Percentiles rank a stretch among this genome's conserved stretches.
phyloP scores from a whole-genome alignment of 2,113 vertebrate species.

The Cochlearius cochlearius region DNA sequence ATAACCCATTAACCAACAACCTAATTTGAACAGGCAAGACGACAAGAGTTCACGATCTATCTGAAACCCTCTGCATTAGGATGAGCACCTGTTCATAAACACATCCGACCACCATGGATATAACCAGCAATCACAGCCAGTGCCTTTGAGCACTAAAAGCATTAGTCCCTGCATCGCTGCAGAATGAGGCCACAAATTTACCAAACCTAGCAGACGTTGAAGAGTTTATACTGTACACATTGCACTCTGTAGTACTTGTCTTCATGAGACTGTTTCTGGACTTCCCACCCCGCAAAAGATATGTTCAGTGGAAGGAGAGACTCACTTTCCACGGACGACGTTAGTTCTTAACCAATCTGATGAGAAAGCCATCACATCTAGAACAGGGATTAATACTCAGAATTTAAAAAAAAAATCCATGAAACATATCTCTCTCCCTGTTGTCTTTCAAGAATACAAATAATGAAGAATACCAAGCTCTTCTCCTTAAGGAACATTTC shows the following conservation, averaged over 20 bases:
- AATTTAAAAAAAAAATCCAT: not conserved
- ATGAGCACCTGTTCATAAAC: not conserved
- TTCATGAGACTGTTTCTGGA: not conserved
- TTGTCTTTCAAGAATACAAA: not conserved
- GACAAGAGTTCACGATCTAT: not conserved
- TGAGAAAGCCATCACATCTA: not conserved
- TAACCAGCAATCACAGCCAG: not conserved
- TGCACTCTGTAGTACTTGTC: not conserved
- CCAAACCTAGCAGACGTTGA: not conserved
- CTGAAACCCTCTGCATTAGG: not conserved
- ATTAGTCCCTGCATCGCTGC: not conserved
- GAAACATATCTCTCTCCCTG: too few species aligned
- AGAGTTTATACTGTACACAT: not conserved
- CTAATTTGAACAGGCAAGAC: not conserved
- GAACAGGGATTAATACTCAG: not conserved
- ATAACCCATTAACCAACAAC: not conserved
- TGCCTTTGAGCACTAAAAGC: not conserved
- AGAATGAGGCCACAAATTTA: not conserved
- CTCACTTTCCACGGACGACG: not conserved
- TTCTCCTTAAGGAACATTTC: not conserved
- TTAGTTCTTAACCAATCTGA: not conserved
- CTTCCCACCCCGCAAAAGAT: not conserved
- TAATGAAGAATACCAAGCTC: not conserved
- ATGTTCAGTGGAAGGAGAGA: not conserved
- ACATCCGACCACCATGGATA: fast-evolving